Evolutionary conservation across 2,113 vertebrate genomes (phyloP).

Genomic region (Sorex fumeus): DNA sequence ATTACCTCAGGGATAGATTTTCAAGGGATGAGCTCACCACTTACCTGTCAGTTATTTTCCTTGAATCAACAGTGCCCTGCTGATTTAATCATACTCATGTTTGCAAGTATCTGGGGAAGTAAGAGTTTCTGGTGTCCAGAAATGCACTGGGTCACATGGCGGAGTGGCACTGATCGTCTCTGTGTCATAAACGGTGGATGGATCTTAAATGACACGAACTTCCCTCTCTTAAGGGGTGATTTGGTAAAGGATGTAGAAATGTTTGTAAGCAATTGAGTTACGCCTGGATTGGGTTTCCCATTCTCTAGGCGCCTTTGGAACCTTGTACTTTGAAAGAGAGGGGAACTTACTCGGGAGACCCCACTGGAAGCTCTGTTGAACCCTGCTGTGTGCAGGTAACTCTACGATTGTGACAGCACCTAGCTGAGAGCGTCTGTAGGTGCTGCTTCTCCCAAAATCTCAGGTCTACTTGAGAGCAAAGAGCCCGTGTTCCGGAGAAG

Average conservation of each 20-base stretch:
- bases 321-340: not conserved
- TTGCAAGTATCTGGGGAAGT: conserved; percentile 54
- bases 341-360: not conserved
- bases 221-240: not conserved
- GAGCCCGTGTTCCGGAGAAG: too few species aligned
- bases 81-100: not conserved
- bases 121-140: conserved; percentile 55
- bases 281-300: not conserved
- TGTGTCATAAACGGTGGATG: not conserved
- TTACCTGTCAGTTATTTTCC: conserved; percentile 9
- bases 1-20: conserved; percentile 64
- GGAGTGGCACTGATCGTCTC: conserved; percentile 58
- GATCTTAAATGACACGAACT: fast-evolving
- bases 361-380: not conserved
- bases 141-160: conserved; percentile 6
- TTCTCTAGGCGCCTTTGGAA: conserved; percentile 13
- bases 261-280: not conserved
- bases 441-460: too few species aligned
- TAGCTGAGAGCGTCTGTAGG: too few species aligned
- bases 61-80: not conserved
- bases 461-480: too few species aligned
- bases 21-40: not conserved
- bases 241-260: not conserved
- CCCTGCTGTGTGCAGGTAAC: too few species aligned
- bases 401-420: too few species aligned